Evolutionary conservation across 1,140 invertebrate species (phyloP).

Genomic region (Phocides pigmalion): DNA sequence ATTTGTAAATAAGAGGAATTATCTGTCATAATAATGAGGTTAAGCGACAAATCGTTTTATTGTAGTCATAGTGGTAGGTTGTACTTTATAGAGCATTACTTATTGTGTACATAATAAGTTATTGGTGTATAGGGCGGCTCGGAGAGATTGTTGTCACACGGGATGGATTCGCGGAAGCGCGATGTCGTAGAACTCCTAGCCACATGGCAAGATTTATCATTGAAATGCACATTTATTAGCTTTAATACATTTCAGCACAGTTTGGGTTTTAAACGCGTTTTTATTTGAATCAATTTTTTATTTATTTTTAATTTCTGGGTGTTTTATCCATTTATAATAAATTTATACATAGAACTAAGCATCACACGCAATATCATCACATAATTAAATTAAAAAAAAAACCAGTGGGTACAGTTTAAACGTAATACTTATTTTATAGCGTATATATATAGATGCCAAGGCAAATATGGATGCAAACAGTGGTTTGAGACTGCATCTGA

Average conservation of each 20-base stretch:
- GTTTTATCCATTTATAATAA: slow-evolving; percentile 38
- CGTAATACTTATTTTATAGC: slow-evolving; percentile 49
- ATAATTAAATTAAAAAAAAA: slow-evolving; percentile 35
- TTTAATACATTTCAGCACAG: slow-evolving; percentile 75
- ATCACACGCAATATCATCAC: slow-evolving; percentile 59
- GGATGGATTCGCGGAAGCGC: slow-evolving; percentile 16
- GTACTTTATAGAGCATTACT: slow-evolving; percentile 71
- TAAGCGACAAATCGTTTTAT: slow-evolving; percentile 81
- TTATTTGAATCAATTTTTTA: slow-evolving; percentile 47
- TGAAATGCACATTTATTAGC: slow-evolving; percentile 78
- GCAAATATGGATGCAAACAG: slow-evolving; percentile 35
- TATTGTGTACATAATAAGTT: slow-evolving; percentile 73
- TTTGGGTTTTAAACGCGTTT: slow-evolving; percentile 54
- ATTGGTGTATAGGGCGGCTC: slow-evolving; percentile 54
- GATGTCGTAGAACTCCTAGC: slow-evolving; percentile 44
- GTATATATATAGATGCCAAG: slow-evolving; percentile 46
- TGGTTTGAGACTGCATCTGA: slow-evolving; percentile 56
- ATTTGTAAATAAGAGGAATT: slow-evolving; percentile 82
- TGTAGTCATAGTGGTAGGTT: slow-evolving; percentile 79
- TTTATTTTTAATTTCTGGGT: slow-evolving; percentile 44
- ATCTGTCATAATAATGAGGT: slow-evolving; percentile 81
- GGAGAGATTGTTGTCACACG: slow-evolving; percentile 35
- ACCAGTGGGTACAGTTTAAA: slow-evolving; percentile 37
- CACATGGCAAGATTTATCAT: slow-evolving; percentile 54
- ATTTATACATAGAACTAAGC: slow-evolving; percentile 38